Conservation (phyloP, 2,113 vertebrate species). For the Phaethon lepturus region DNA sequence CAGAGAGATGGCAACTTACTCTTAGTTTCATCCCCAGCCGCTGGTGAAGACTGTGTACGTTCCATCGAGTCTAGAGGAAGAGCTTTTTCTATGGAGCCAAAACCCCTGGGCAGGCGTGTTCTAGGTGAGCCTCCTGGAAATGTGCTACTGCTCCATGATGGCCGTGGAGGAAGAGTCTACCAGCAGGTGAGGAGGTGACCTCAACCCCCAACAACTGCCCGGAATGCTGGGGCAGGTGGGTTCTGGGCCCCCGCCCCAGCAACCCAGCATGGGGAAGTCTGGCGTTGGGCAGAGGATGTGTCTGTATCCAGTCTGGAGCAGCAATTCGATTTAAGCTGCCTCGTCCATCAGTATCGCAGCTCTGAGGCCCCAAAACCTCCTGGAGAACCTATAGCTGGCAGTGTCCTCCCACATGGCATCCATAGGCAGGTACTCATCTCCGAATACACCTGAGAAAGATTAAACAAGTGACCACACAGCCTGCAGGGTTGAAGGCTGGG, state of each 20-base stretch:
- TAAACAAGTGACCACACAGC: background rate
- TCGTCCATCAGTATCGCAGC: accelerated
- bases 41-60: background rate
- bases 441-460: background rate
- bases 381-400: background rate
- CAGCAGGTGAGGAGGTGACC: background rate
- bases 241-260: background rate
- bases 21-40: background rate
- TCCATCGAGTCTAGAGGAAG: background rate
- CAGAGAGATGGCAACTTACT: background rate
- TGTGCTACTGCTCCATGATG: background rate
- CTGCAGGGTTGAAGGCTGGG: background rate
- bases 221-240: background rate
- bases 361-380: background rate
- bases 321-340: background rate
- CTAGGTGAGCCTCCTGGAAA: background rate
- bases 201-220: background rate
- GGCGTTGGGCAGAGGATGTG: background rate
- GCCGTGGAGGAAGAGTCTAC: background rate
- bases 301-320: background rate
- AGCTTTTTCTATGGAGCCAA: background rate
- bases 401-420: accelerated
- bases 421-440: background rate
- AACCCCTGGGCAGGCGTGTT: background rate
- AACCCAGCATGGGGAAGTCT: accelerated